A percentile compares a stretch with the other conserved stretches of the same genome.
phyloP scores from a whole-genome alignment of 64 coral and sea anemone species.

The Porites australiensis region DNA sequence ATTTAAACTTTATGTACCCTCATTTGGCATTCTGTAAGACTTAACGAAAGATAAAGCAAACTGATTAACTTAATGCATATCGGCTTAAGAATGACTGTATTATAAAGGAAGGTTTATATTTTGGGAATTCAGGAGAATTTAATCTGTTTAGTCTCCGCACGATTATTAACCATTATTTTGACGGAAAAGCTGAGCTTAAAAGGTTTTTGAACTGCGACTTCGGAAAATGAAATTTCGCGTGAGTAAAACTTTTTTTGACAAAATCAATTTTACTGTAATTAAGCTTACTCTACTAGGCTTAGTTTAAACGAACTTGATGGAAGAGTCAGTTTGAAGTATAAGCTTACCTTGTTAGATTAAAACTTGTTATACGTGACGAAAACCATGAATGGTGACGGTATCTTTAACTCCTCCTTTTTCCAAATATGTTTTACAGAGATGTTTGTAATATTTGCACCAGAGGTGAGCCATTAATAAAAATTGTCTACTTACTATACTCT shows the following conservation, averaged over 20 bases:
- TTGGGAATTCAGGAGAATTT: neutral
- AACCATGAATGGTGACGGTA: neutral
- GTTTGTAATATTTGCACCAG: neutral
- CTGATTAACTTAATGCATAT: no score
- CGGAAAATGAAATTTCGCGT: neutral
- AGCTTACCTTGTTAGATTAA: neutral
- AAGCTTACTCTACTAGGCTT: neutral
- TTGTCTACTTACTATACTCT: neutral
- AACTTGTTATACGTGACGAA: conserved; percentile 8
- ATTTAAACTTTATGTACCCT: neutral
- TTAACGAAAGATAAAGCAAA: no score
- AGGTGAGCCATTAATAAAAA: neutral
- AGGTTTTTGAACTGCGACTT: no score
- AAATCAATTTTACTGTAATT: neutral
- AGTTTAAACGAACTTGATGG: neutral
- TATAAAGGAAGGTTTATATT: neutral
- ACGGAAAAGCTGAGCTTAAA: neutral
- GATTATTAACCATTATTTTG: conserved; percentile 8
- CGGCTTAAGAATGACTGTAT: neutral
- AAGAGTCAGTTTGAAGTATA: neutral
- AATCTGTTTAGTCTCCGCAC: neutral
- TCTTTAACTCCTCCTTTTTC: neutral
- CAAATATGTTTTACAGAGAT: neutral
- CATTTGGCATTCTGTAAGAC: neutral
- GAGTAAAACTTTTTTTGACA: neutral